Conservation (phyloP, 1,140 invertebrate species). For the Magallana angulata region DNA sequence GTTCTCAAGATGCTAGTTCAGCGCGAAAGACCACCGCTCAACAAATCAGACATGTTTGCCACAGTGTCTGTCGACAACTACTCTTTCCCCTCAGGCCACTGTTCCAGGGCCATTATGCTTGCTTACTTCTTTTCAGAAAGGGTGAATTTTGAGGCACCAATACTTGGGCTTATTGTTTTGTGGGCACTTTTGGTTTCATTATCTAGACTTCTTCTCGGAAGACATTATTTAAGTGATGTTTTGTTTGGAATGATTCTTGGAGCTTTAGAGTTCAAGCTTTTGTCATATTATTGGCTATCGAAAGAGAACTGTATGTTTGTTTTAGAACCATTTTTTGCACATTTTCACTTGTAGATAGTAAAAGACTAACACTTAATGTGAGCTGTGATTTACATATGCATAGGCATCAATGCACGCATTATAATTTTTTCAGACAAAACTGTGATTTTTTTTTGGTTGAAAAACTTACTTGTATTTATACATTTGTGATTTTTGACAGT, state of each 20-base stretch:
- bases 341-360: constrained; percentile 68
- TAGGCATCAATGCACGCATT: neutral
- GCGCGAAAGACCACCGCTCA: constrained; percentile 87
- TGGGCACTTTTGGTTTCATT: constrained; percentile 89
- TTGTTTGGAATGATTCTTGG: constrained; percentile 88
- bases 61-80: constrained; percentile 90
- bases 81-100: constrained; percentile 97
- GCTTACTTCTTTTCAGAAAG: constrained; percentile 81
- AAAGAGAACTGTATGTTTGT: constrained; percentile 62
- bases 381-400: constrained; percentile 1
- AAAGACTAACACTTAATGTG: neutral
- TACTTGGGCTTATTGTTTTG: constrained; percentile 82
- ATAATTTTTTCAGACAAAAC: neutral
- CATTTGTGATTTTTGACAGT: no score
- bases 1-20: constrained; percentile 89
- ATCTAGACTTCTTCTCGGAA: constrained; percentile 88
- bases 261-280: constrained; percentile 85
- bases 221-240: constrained; percentile 94
- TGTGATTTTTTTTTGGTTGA: neutral
- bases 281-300: constrained; percentile 78
- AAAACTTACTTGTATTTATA: neutral
- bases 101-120: constrained; percentile 90
- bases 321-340: constrained; percentile 71
- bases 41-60: constrained; percentile 84
- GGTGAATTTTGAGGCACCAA: constrained; percentile 54